These are phyloP conservation scores for Anthopleura xanthogrammica DNA, from an alignment of 92 coral and sea anemone species.

Conservation along the genomic window DNA sequence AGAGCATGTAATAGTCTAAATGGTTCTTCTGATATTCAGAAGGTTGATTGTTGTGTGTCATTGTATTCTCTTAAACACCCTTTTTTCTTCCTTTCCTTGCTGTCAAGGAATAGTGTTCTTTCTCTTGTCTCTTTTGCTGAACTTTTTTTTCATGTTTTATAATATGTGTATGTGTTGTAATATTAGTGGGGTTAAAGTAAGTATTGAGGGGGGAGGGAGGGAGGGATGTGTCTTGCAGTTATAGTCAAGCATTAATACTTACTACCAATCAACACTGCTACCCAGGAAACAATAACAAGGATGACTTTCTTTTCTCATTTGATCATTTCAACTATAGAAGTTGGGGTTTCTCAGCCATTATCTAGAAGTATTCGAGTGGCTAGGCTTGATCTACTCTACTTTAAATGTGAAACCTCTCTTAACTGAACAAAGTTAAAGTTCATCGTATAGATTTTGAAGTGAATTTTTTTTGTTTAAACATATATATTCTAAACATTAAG, in stretches of 20 bases:
- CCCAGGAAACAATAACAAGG: background rate
- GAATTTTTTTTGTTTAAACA: background rate
- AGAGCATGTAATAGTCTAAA: background rate
- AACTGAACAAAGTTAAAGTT: too few species aligned
- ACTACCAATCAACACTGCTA: background rate
- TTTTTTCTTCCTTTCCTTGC: background rate
- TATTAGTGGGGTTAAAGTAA: background rate
- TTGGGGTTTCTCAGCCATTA: background rate
- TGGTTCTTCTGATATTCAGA: constrained; percentile 36
- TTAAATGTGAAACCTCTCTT: too few species aligned
- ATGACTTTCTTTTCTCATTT: background rate
- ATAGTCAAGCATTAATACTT: background rate
- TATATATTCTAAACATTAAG: too few species aligned
- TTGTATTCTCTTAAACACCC: background rate
- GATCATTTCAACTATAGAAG: background rate
- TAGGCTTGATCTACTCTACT: background rate
- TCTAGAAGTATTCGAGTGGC: too few species aligned
- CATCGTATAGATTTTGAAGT: too few species aligned
- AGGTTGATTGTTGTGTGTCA: constrained; percentile 12
- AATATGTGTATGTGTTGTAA: background rate
- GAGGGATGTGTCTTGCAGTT: background rate
- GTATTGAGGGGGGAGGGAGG: background rate
- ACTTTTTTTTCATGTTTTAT: background rate
- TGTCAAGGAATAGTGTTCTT: background rate
- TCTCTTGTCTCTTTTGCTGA: background rate